Percentiles rank a stretch among this genome's conserved stretches.
Evolutionary conservation across 2,888 invertebrate genomes (phyloP).

Genomic region (Caenorhabditis angaria): DNA sequence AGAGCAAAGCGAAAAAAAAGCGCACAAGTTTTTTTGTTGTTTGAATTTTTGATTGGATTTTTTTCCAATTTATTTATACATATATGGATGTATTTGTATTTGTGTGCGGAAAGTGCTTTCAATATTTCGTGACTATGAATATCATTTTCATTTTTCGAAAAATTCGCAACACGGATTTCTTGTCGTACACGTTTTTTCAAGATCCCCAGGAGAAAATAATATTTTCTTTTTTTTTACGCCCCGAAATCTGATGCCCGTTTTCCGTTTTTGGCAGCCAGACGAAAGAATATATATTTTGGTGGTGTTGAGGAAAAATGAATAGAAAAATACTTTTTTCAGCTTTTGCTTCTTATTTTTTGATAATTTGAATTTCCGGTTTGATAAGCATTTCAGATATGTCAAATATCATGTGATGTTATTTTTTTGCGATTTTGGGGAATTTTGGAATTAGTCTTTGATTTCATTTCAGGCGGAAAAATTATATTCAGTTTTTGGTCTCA

Average conservation of each 20-base stretch:
- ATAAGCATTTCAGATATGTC: background rate
- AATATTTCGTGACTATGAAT: background rate
- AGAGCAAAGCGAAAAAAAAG: background rate
- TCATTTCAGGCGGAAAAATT: background rate
- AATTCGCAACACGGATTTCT: too few species aligned
- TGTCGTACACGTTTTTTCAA: too few species aligned
- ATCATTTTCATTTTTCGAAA: background rate
- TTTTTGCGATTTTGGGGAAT: too few species aligned
- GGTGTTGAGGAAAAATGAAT: background rate
- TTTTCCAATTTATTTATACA: too few species aligned
- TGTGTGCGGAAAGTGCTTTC: background rate
- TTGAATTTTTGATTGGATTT: background rate
- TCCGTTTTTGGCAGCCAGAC: too few species aligned
- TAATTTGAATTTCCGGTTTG: slow-evolving; percentile 2
- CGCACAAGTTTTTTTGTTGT: background rate
- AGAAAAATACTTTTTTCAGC: background rate
- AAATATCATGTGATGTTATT: background rate
- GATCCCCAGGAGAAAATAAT: background rate
- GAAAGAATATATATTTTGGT: too few species aligned
- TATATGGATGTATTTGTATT: background rate
- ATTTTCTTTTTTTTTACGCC: background rate
- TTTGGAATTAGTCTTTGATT: background rate
- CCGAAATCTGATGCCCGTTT: background rate
- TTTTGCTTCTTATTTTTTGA: background rate
- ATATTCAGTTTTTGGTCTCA: too few species aligned